A percentile compares a stretch with the other conserved stretches of the same genome.
These are phyloP conservation scores for Ephestia elutella DNA, from an alignment of 1,140 invertebrate genomes.

Conservation along the genomic window DNA sequence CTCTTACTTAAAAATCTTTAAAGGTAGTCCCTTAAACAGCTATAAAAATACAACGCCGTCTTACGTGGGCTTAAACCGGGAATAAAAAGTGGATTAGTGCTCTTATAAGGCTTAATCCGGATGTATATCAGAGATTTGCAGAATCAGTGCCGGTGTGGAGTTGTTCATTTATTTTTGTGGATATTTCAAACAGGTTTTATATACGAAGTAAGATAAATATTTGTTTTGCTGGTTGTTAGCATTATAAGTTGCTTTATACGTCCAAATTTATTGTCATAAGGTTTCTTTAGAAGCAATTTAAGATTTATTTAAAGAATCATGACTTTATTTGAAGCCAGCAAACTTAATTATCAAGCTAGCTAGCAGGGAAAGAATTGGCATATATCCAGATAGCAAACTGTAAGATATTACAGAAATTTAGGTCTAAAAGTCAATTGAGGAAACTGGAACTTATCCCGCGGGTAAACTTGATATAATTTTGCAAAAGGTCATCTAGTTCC, in stretches of 20 bases:
- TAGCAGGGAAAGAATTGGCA: too few relatives aligned
- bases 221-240: background rate
- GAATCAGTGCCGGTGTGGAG: slow-evolving; percentile 3
- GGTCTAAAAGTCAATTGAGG: too few relatives aligned
- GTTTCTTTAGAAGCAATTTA: too few relatives aligned
- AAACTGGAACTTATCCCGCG: too few relatives aligned
- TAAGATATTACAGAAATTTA: too few relatives aligned
- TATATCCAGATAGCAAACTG: too few relatives aligned
- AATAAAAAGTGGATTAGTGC: slow-evolving; percentile 60
- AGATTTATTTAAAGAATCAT: too few relatives aligned
- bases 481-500: too few relatives aligned
- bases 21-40: slow-evolving; percentile 56
- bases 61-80: slow-evolving; percentile 39
- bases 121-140: slow-evolving; percentile 20
- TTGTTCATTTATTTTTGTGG: slow-evolving; percentile 2
- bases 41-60: slow-evolving; percentile 46
- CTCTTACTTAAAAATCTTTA: slow-evolving; percentile 26
- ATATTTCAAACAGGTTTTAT: background rate
- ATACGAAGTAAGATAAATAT: background rate
- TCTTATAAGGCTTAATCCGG: slow-evolving; percentile 49
- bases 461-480: too few relatives aligned
- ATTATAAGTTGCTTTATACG: background rate
- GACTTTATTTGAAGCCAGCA: background rate
- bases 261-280: too few relatives aligned
- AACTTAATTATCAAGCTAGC: background rate